These are phyloP conservation scores for Megalops atlanticus DNA, from an alignment of 2,113 vertebrate species.

Conservation along the genomic window DNA sequence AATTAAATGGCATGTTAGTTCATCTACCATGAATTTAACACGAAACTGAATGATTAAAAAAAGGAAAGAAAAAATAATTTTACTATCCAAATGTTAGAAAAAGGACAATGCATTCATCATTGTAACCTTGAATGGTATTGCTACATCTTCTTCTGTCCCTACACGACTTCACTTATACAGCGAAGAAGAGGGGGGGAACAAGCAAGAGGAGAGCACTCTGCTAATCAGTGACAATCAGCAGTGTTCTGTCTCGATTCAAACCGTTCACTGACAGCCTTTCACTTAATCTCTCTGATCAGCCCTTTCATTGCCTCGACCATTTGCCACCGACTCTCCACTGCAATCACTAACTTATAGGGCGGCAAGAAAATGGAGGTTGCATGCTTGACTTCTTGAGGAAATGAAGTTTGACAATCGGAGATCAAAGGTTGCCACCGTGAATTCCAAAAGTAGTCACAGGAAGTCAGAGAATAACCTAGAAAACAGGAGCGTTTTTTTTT, in stretches of 20 bases:
- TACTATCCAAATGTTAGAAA: background rate
- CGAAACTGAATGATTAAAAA: background rate
- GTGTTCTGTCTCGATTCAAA: slow-evolving; percentile 20
- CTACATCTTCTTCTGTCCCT: background rate
- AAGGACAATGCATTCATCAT: background rate
- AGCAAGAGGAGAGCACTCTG: background rate
- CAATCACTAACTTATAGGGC: slow-evolving; percentile 46
- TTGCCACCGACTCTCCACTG: slow-evolving; percentile 51
- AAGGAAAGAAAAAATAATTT: background rate
- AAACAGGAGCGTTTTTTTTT: slow-evolving; percentile 10
- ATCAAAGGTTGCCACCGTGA: slow-evolving; percentile 49
- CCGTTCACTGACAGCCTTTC: slow-evolving; percentile 51
- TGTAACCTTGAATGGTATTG: background rate
- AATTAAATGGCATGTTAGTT: background rate
- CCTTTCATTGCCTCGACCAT: slow-evolving; percentile 46
- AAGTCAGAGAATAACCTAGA: background rate
- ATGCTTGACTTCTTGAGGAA: slow-evolving; percentile 61
- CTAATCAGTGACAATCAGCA: slow-evolving; percentile 38
- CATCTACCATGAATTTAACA: background rate
- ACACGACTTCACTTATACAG: background rate
- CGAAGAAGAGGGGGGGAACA: background rate
- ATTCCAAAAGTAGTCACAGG: slow-evolving; percentile 28
- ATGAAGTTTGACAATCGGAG: slow-evolving; percentile 51
- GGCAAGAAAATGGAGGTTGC: slow-evolving; percentile 55
- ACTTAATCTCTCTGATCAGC: slow-evolving; percentile 53